Percentiles rank a stretch among this genome's conserved stretches.
phyloP scores from a whole-genome alignment of 1,140 invertebrate species.

The Aphelinus atriplicis region DNA sequence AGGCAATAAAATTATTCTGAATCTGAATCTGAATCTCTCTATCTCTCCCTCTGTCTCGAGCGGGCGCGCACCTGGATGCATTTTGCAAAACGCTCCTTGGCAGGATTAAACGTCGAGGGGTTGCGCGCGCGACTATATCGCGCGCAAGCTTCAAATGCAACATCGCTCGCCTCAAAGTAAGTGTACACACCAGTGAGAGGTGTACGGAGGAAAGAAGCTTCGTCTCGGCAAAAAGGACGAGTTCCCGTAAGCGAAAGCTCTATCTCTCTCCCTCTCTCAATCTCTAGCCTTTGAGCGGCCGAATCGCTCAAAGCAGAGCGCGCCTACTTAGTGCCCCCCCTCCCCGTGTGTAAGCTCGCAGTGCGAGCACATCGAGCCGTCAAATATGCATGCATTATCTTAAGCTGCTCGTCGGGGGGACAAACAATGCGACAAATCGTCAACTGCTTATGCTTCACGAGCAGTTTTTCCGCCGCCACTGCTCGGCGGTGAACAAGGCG shows the following conservation, averaged over 20 bases:
- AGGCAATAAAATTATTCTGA: too few species aligned
- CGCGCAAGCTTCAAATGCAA: conserved; percentile 8
- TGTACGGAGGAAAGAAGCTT: neutral
- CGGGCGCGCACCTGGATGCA: too few species aligned
- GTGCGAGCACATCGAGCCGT: neutral
- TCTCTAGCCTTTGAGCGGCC: neutral
- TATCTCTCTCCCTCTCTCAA: neutral
- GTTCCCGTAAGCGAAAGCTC: conserved; percentile 24
- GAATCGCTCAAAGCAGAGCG: conserved; percentile 30
- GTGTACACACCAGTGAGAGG: neutral
- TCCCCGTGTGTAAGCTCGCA: conserved; percentile 11
- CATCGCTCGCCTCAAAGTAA: conserved; percentile 17
- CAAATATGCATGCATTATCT: conserved; percentile 8
- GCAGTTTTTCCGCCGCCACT: conserved; percentile 12
- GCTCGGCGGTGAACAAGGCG: conserved; percentile 12
- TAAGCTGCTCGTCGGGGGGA: neutral
- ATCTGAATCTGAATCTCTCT: too few species aligned
- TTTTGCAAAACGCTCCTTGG: conserved; percentile 1
- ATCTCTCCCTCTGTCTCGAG: too few species aligned
- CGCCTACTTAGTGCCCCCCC: conserved; percentile 3
- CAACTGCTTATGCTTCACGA: neutral
- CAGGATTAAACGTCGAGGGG: conserved; percentile 27
- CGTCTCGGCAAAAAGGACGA: conserved; percentile 9
- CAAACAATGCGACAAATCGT: conserved; percentile 6
- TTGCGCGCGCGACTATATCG: conserved; percentile 11